Evolutionary conservation across 2,888 invertebrate species (phyloP), one percentile per base, ranked within the genome.

Genomic region (Rotaria macrura): DNA sequence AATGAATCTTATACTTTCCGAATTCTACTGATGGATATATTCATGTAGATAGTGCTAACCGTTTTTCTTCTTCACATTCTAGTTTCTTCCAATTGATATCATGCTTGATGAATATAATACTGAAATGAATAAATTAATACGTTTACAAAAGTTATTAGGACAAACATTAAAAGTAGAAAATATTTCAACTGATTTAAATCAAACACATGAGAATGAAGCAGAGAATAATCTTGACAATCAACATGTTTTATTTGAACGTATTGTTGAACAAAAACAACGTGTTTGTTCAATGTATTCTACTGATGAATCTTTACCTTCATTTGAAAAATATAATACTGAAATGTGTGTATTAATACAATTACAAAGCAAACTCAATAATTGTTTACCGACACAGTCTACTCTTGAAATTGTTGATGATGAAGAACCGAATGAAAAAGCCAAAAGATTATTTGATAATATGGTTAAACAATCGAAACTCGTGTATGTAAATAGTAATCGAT

Each of bases 111-210:
- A 79, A 79, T 79, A 79, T n/a, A 79, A 40, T 43, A 20, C 79
- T 40, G 79, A 79, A 79, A 79, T 79, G 79, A 79, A 40, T 79
- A 79, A 79, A 79, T 79, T 79, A 79, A n/a, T 79, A n/a, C 43
- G 23, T n/a, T 79, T 79, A 43, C 43, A 79, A 43, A 79, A 40
- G 43, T n/a, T 43, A 40, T 43, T 79, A 43, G 40, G 79, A 43
- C 79, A 79, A n/a, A 79, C 43, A 79, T 79, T 79, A n/a, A 79
- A 79, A 3, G 5, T 79, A 40, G 43, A 43, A 12, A 43, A 43
- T 43, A 10, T 79, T 43, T 12, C 79, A 43, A n/a, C 23, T 14
- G 25, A 79, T 79, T 12, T n/a, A 4, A 38, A 79, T 79, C 17
- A 38, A 65, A 65, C 17, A 10, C 1, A 29, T 65, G 65, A 65